A percentile compares a stretch with the other conserved stretches of the same genome.
Conservation (phyloP, 2,888 invertebrate genomes). For the Pteria penguin region DNA sequence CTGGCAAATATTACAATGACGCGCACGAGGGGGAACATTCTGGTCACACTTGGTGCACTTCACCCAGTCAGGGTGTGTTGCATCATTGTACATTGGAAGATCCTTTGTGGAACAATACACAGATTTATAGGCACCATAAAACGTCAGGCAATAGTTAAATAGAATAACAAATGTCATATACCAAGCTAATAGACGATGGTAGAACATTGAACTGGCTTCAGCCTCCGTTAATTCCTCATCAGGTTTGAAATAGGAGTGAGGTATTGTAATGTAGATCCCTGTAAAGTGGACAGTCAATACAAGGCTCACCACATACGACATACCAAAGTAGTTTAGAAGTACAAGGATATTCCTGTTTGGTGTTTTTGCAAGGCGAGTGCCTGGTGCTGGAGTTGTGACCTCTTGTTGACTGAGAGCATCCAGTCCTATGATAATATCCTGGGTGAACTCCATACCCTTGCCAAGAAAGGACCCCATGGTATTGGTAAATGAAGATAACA, state of each 20-base stretch:
- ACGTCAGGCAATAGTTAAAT: slow-evolving; percentile 62
- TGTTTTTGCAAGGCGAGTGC: not conserved
- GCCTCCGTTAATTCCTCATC: slow-evolving; percentile 8
- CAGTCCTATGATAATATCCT: not conserved
- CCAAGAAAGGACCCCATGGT: not conserved
- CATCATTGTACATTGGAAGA: slow-evolving; percentile 40
- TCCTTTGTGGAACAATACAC: slow-evolving; percentile 41
- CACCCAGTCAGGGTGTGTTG: slow-evolving; percentile 51
- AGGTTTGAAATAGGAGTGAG: slow-evolving; percentile 42
- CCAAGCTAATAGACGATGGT: slow-evolving; percentile 45
- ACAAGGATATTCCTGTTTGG: slow-evolving; percentile 35
- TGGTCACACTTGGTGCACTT: slow-evolving; percentile 66
- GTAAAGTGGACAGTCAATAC: slow-evolving; percentile 48
- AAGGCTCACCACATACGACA: slow-evolving; percentile 56
- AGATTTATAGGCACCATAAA: slow-evolving; percentile 52
- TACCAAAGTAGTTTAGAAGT: slow-evolving; percentile 55
- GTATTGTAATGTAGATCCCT: slow-evolving; percentile 57
- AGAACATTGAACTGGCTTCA: slow-evolving; percentile 38
- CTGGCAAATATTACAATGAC: slow-evolving; percentile 80
- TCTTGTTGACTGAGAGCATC: slow-evolving; percentile 12
- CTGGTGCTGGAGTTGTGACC: not conserved
- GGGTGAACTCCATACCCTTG: slow-evolving; percentile 9
- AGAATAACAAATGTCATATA: slow-evolving; percentile 59
- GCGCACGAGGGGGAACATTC: slow-evolving; percentile 71
- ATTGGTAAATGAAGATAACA: too few species aligned